Percentiles rank a stretch among this genome's conserved stretches.
Conservation (phyloP, 2,888 invertebrate species). For the Anorthoa munda region DNA sequence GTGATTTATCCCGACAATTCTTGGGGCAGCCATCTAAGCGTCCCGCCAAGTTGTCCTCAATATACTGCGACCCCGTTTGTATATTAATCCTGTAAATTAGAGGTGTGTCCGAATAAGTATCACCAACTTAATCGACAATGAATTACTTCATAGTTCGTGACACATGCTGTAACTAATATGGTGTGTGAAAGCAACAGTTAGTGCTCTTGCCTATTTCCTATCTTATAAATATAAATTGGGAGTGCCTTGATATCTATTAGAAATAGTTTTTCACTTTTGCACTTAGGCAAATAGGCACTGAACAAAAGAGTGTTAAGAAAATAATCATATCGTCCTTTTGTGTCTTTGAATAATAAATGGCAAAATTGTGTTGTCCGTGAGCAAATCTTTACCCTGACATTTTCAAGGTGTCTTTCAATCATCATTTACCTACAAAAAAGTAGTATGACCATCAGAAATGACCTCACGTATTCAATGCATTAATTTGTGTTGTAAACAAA, state of each 20-base stretch:
- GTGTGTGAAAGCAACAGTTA: constrained; percentile 60
- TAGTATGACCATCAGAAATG: constrained; percentile 12
- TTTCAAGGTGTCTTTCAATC: constrained; percentile 43
- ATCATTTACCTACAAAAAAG: constrained; percentile 22
- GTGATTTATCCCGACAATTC: too few relatives aligned
- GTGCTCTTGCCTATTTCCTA: constrained; percentile 29
- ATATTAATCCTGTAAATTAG: neutral
- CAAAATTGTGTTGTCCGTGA: constrained; percentile 2
- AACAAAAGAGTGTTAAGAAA: neutral
- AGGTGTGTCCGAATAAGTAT: neutral
- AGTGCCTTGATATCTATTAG: constrained; percentile 7
- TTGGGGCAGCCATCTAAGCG: neutral
- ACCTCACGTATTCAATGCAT: constrained; percentile 16
- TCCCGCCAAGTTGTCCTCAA: neutral
- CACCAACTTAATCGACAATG: neutral
- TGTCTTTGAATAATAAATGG: constrained; percentile 10
- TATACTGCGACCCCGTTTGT: neutral
- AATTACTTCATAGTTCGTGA: constrained; percentile 9
- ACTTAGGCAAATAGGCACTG: neutral
- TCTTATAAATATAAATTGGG: constrained; percentile 36
- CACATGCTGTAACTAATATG: constrained; percentile 36
- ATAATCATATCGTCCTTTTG: neutral
- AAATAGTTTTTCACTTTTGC: neutral
- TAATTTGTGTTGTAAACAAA: constrained; percentile 32
- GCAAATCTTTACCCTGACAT: constrained; percentile 23